Evolutionary conservation across 2,113 vertebrate genomes (phyloP).

Genomic region (Sphyrna mokarran): DNA sequence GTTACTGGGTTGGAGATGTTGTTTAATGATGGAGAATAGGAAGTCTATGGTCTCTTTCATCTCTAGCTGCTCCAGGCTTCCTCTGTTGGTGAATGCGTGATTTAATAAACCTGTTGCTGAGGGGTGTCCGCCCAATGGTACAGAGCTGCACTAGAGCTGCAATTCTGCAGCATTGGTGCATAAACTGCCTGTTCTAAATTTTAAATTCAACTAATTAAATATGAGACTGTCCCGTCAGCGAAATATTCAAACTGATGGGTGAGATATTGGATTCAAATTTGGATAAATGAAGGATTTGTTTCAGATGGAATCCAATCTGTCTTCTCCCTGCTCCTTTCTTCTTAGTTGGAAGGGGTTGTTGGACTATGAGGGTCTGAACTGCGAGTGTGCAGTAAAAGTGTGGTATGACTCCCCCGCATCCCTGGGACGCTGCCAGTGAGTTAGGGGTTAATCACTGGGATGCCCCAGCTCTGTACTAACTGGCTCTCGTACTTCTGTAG

Average conservation of each 20-base stretch:
- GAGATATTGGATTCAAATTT: too few relatives aligned
- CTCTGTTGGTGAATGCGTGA: not conserved
- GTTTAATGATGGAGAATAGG: not conserved
- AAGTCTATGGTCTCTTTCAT: not conserved
- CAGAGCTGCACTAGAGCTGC: not conserved
- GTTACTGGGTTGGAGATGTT: fast-evolving
- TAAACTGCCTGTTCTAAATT: not conserved
- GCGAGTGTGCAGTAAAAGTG: not conserved
- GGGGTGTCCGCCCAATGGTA: too few relatives aligned
- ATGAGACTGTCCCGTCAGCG: too few relatives aligned
- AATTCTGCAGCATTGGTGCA: too few relatives aligned
- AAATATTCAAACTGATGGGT: too few relatives aligned
- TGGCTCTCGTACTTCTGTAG: not conserved
- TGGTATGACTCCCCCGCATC: not conserved
- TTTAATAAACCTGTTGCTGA: not conserved
- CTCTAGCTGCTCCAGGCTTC: not conserved
- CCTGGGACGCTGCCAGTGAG: too few relatives aligned
- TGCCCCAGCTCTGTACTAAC: not conserved
- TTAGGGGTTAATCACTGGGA: not conserved
- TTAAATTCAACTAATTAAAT: too few relatives aligned
- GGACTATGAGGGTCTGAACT: not conserved
- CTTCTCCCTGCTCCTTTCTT: too few relatives aligned
- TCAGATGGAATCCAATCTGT: too few relatives aligned
- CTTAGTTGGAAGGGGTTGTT: too few relatives aligned
- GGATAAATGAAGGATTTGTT: too few relatives aligned